Evolutionary conservation across 1,140 invertebrate genomes (phyloP).

Genomic region (Mylabris phalerata): DNA sequence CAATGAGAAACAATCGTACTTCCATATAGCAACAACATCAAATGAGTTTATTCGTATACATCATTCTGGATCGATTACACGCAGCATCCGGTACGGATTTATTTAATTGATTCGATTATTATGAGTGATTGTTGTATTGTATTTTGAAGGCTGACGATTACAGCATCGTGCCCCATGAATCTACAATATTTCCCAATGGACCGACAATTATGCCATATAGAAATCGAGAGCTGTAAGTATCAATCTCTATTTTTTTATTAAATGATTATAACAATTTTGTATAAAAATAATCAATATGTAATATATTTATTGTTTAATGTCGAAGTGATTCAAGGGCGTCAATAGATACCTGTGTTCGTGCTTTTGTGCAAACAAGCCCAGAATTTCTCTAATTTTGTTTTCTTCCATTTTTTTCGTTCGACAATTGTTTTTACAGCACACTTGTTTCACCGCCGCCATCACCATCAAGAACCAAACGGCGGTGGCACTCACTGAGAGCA

Average conservation of each 20-base stretch:
- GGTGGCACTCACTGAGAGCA: conserved; percentile 15
- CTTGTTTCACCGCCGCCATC: neutral
- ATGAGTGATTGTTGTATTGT: neutral
- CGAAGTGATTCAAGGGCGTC: conserved; percentile 23
- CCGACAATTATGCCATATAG: conserved; percentile 91
- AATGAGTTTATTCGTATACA: conserved; percentile 96
- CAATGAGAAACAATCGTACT: conserved; percentile 97
- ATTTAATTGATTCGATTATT: neutral
- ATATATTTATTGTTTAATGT: conserved; percentile 6
- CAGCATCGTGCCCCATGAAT: conserved; percentile 96
- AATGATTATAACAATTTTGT: conserved; percentile 2
- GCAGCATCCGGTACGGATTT: conserved; percentile 83
- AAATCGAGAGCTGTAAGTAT: conserved; percentile 98
- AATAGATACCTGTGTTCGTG: conserved; percentile 40
- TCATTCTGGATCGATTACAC: conserved; percentile 87
- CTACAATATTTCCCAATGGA: conserved; percentile 97
- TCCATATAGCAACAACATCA: conserved; percentile 94
- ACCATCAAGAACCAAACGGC: neutral
- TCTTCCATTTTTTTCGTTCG: too few species aligned
- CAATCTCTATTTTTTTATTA: conserved; percentile 10
- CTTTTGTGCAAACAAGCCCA: conserved; percentile 28
- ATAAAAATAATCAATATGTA: conserved; percentile 1
- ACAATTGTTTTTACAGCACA: neutral
- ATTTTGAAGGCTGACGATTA: conserved; percentile 87
- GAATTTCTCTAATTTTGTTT: neutral